These are phyloP conservation scores for Stenotaenia linearis DNA, from an alignment of 2,888 invertebrate genomes.

Conservation along the genomic window DNA sequence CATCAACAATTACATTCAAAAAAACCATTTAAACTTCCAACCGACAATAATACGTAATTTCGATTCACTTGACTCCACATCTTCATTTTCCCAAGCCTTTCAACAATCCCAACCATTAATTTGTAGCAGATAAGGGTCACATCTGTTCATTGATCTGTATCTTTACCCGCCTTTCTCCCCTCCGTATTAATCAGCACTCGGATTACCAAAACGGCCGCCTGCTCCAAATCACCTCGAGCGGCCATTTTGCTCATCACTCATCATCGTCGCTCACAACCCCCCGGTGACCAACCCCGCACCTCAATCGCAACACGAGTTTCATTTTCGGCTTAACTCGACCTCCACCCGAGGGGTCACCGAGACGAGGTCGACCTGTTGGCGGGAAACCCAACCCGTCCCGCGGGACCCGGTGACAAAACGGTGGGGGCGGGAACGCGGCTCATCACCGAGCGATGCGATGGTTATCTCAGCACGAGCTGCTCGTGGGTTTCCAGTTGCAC, in stretches of 20 bases:
- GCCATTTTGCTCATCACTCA: slow-evolving; percentile 1
- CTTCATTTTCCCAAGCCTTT: background rate
- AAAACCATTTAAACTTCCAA: background rate
- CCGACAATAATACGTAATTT: background rate
- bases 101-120: background rate
- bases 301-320: background rate
- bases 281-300: background rate
- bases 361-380: slow-evolving; percentile 1
- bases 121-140: slow-evolving; percentile 2
- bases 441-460: background rate
- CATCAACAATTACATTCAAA: no score
- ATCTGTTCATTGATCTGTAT: slow-evolving; percentile 14
- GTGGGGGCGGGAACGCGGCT: background rate
- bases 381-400: slow-evolving; percentile 6
- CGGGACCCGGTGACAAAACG: background rate
- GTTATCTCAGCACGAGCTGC: slow-evolving; percentile 19
- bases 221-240: background rate
- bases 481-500: background rate
- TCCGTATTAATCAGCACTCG: slow-evolving; percentile 1
- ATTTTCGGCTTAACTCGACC: background rate
- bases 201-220: slow-evolving; percentile 2
- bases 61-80: background rate
- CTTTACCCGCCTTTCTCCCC: background rate
- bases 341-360: background rate
- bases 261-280: background rate